phyloP scores from a whole-genome alignment of 2,797 vertebrate species.

The Micromesistius poutassou region DNA sequence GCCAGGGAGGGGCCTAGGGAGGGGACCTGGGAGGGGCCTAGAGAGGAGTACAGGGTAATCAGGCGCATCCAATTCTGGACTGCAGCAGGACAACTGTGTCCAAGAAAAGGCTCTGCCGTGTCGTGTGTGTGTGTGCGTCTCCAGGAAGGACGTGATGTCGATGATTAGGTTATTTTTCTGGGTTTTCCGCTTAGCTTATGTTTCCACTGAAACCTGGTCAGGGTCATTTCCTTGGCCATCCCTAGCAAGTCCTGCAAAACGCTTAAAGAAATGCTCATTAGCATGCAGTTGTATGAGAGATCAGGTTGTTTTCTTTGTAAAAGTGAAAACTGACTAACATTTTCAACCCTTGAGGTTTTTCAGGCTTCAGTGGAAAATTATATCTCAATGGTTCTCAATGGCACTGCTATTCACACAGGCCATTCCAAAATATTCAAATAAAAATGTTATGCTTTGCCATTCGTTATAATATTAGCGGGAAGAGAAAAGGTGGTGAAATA shows the following conservation, averaged over 20 bases:
- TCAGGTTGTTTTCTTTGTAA: background rate
- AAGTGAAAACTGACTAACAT: background rate
- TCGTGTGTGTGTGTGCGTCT: background rate
- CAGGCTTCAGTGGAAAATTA: background rate
- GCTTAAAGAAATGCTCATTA: slow-evolving; percentile 1
- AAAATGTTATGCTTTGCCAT: no score
- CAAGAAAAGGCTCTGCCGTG: slow-evolving; percentile 27
- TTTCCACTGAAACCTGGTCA: background rate
- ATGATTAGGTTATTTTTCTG: no score
- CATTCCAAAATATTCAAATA: background rate
- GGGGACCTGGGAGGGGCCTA: background rate
- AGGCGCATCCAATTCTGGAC: slow-evolving; percentile 36
- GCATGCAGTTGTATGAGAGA: background rate
- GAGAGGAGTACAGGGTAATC: slow-evolving; percentile 11
- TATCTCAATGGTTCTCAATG: no score
- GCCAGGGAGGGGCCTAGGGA: slow-evolving; percentile 3
- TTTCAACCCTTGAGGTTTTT: background rate
- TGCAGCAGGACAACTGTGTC: slow-evolving; percentile 27
- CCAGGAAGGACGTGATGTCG: no score
- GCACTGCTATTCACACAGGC: background rate
- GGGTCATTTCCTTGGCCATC: background rate
- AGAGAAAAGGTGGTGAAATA: no score
- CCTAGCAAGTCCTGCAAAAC: background rate
- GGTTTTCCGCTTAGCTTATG: background rate
- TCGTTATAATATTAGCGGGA: no score